These are phyloP conservation scores for Cecropterus lyciades DNA, from an alignment of 1,140 invertebrate genomes.

Conservation along the genomic window DNA sequence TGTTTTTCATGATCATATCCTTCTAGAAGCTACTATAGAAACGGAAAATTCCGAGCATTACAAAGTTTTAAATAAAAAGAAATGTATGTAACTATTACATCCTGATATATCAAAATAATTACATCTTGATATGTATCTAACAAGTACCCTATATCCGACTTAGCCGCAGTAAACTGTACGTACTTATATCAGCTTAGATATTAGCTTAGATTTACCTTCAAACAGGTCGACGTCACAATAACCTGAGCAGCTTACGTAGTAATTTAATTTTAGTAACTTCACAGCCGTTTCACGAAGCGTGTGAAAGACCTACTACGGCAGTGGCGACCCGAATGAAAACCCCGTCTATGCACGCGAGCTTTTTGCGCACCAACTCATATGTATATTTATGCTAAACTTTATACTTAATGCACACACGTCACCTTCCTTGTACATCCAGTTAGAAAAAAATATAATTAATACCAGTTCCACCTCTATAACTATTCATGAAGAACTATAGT, in stretches of 20 bases:
- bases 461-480: slow-evolving; percentile 20
- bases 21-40: no score
- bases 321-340: slow-evolving; percentile 44
- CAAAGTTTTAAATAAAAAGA: no score
- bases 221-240: no score
- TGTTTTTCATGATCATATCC: no score
- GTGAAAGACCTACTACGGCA: slow-evolving; percentile 5
- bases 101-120: no score
- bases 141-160: no score
- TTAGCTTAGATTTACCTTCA: no score
- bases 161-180: no score
- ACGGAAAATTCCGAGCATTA: no score
- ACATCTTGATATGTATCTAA: no score
- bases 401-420: slow-evolving; percentile 11
- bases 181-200: no score
- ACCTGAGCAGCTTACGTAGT: neutral
- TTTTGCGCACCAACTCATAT: slow-evolving; percentile 27
- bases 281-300: slow-evolving; percentile 6
- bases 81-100: no score
- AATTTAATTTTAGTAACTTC: slow-evolving; percentile 18
- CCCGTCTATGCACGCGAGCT: slow-evolving; percentile 38
- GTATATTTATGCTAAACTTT: slow-evolving; percentile 29
- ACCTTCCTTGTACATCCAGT: slow-evolving; percentile 16
- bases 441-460: slow-evolving; percentile 7
- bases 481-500: neutral